Evolutionary conservation across 2,797 vertebrate species (phyloP), one percentile per base, ranked within the genome.

Genomic region (Eutrigla gurnardus): DNA sequence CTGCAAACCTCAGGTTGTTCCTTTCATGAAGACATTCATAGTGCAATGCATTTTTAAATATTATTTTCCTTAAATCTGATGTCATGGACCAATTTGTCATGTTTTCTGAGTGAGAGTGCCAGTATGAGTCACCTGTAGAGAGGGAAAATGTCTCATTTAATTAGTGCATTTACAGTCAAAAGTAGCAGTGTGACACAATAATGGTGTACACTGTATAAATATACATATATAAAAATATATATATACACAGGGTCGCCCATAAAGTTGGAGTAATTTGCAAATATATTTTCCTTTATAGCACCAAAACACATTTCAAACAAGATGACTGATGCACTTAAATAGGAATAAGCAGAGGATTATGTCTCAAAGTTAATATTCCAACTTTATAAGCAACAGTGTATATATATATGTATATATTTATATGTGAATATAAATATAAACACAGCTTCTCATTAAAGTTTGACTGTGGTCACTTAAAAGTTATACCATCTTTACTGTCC

Each of bases 111-210:
- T 57, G 35, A 53, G 17, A n/a, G 17, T 65, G 57, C 4, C 58
- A 17, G 14, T 15, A 45, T 66, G 70, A 78, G 46, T 84, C 74
- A 67, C 35, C 69, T 53, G 63, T 53, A 65, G 40, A 59, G 7
- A 58, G 59, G 55, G 42, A 50, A 64, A 43, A 25, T 75, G 35
- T 64, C 32, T 66, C 32, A 46, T 78, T 68, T 54, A 77, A 83
- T 77, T 63, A 58, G 46, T 81, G 62, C 72, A 50, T 81, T 70
- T 43, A 43, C 53, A 74, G 37, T 6, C 36, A 58, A 63, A 25
- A 55, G 58, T 47, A 47, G 47, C 9, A 25, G 25, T 25, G 25
- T 25, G 25, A 25, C 25, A 25, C 25, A 25, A 25, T 25, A 25
- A 25, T 25, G 25, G 25, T 25, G 25, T 25, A 25, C 25, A 25